Conservation (phyloP, 1,140 invertebrate genomes). For the Eumaeus atala region DNA sequence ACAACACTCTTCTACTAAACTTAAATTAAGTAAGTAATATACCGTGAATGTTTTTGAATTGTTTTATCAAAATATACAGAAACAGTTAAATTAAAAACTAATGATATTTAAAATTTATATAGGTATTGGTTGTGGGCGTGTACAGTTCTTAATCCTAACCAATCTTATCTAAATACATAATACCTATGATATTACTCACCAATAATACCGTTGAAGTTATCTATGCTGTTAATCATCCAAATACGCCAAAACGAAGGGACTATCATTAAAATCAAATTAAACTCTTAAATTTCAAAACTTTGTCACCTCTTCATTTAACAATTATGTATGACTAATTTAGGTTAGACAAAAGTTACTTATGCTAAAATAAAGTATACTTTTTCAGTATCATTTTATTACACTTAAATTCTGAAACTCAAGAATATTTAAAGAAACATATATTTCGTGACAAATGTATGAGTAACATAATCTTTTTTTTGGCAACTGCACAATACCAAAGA, state of each 20-base stretch:
- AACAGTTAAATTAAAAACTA: no score
- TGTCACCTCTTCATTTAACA: slow-evolving; percentile 50
- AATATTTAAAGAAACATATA: not conserved
- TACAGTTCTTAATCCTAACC: slow-evolving; percentile 18
- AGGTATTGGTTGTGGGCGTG: slow-evolving; percentile 23
- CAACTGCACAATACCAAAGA: no score
- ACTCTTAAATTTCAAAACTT: slow-evolving; percentile 31
- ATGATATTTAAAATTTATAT: not conserved
- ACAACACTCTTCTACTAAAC: no score
- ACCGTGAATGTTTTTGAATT: no score
- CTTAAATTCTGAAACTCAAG: not conserved
- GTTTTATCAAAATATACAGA: no score
- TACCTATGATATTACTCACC: slow-evolving; percentile 3
- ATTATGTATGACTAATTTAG: slow-evolving; percentile 51
- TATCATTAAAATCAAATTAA: slow-evolving; percentile 29
- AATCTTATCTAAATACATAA: not conserved
- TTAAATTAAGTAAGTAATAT: no score
- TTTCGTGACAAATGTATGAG: not conserved
- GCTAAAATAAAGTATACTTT: slow-evolving; percentile 8
- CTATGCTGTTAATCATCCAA: slow-evolving; percentile 32
- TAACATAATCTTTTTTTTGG: no score
- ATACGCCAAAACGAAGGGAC: slow-evolving; percentile 25
- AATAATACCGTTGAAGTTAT: slow-evolving; percentile 19
- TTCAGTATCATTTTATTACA: slow-evolving; percentile 3
- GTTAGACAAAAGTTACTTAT: slow-evolving; percentile 43